Evolutionary conservation across 2,888 invertebrate species (phyloP).

Genomic region (Plebejus anna): DNA sequence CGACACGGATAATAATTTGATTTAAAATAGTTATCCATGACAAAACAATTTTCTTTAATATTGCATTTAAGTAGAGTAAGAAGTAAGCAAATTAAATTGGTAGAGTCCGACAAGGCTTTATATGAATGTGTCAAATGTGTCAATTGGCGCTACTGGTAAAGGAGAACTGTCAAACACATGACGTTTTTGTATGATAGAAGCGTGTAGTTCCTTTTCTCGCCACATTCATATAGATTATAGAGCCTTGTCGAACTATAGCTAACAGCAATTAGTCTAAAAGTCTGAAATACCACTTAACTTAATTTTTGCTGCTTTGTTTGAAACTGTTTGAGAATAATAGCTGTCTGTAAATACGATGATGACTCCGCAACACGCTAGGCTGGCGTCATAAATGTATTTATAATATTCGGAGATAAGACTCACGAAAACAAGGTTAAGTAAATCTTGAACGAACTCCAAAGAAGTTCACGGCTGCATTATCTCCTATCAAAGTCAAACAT

Average conservation of each 20-base stretch:
- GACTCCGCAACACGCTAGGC: background rate
- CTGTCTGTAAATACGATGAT: background rate
- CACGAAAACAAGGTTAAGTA: constrained; percentile 21
- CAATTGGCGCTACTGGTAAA: too few species aligned
- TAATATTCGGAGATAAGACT: constrained; percentile 16
- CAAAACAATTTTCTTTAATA: background rate
- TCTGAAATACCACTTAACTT: background rate
- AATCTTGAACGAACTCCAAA: background rate
- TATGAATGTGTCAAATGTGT: too few species aligned
- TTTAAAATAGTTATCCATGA: background rate
- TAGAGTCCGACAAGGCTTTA: too few species aligned
- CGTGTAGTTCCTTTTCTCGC: too few species aligned
- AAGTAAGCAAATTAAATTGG: background rate
- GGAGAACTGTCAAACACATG: too few species aligned
- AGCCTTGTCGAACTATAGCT: background rate
- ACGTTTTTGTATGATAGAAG: too few species aligned
- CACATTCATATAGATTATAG: too few species aligned
- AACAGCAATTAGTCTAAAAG: background rate
- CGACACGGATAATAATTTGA: background rate
- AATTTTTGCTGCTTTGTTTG: background rate
- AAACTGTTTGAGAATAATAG: background rate
- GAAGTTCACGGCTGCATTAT: constrained; percentile 6
- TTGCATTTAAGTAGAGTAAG: background rate
- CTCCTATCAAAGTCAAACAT: background rate
- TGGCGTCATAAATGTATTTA: constrained; percentile 13